Percentiles rank a stretch among this genome's conserved stretches.
phyloP scores from a whole-genome alignment of 1,140 invertebrate genomes.

The Cardiocondyla obscurior region DNA sequence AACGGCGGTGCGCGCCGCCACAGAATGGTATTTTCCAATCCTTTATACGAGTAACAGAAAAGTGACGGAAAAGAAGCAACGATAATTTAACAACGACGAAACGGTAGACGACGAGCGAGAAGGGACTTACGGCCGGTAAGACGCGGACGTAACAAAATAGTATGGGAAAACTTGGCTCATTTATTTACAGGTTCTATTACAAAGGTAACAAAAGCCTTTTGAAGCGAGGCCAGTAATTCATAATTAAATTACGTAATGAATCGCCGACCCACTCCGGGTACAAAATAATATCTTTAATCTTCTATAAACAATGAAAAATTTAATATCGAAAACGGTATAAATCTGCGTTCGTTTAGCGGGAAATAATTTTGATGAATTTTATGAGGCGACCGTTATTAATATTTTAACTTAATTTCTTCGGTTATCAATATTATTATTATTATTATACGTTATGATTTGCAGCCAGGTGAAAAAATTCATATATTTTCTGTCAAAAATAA shows the following conservation, averaged over 20 bases:
- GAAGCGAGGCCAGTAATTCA: constrained; percentile 12
- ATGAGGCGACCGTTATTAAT: neutral
- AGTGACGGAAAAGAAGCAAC: neutral
- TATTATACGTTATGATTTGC: neutral
- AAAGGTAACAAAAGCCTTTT: constrained; percentile 23
- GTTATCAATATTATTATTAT: neutral
- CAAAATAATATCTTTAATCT: neutral
- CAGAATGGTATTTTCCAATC: constrained; percentile 45
- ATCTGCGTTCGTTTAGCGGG: neutral
- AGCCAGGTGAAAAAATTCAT: neutral
- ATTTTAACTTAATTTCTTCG: constrained; percentile 6
- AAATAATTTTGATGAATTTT: neutral
- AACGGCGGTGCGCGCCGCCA: neutral
- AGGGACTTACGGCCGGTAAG: neutral
- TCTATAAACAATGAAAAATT: constrained; percentile 21
- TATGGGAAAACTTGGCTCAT: constrained; percentile 36
- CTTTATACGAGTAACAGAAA: constrained; percentile 48
- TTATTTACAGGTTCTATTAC: constrained; percentile 43
- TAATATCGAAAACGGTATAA: constrained; percentile 7
- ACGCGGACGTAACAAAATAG: neutral
- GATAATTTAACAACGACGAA: constrained; percentile 19
- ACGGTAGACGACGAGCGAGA: neutral
- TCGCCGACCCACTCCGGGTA: neutral
- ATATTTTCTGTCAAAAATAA: constrained; percentile 22
- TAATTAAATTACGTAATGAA: constrained; percentile 52